These are phyloP conservation scores for Pollenia labialis DNA, from an alignment of 2,888 invertebrate genomes.

Conservation along the genomic window DNA sequence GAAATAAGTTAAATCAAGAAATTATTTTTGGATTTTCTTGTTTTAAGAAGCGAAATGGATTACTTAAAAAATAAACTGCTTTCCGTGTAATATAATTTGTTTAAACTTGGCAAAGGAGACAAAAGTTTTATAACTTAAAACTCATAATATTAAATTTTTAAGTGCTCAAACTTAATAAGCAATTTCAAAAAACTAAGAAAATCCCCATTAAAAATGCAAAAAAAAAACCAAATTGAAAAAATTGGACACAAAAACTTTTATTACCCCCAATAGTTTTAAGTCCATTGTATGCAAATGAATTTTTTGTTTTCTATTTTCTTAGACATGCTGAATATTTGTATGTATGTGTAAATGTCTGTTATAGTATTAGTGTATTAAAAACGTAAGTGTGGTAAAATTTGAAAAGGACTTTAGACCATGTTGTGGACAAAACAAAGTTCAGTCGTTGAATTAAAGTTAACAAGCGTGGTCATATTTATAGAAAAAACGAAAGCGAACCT, in stretches of 20 bases:
- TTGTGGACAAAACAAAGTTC: conserved; percentile 68
- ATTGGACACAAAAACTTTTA: neutral
- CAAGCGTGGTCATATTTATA: conserved; percentile 59
- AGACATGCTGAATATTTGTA: neutral
- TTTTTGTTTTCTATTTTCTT: conserved; percentile 53
- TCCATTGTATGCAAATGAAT: conserved; percentile 59
- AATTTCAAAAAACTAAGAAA: neutral
- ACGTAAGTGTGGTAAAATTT: conserved; percentile 2
- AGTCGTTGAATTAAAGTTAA: conserved; percentile 67
- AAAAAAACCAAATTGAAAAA: neutral
- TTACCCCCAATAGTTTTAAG: conserved; percentile 48
- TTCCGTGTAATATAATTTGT: no score
- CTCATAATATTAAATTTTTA: no score
- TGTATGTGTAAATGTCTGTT: neutral
- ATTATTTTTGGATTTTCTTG: no score
- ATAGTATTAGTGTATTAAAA: conserved; percentile 31
- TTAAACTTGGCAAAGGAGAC: no score
- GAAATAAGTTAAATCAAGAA: no score
- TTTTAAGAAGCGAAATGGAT: no score
- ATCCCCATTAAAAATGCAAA: neutral
- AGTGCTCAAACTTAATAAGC: neutral
- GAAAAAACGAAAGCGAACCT: neutral
- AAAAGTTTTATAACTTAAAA: no score
- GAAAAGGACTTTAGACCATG: conserved; percentile 68
- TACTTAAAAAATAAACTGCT: no score